Conservation (phyloP, 2,113 vertebrate species). For the Gnathonemus echidnorhynchus region DNA sequence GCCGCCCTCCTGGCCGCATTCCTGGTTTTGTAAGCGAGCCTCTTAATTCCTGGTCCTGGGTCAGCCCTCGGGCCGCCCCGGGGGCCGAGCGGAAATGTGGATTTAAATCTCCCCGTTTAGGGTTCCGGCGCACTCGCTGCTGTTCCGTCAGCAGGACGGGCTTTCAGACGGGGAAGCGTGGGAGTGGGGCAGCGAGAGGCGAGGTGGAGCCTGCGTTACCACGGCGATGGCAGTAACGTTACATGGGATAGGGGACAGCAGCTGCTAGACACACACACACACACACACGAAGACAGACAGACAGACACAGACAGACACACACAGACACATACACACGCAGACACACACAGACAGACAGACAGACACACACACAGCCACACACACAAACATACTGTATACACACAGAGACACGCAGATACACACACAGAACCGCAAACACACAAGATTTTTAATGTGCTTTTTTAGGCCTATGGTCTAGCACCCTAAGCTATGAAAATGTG, state of each 20-base stretch:
- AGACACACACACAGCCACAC: not conserved
- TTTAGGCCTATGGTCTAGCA: not conserved
- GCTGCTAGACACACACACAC: not conserved
- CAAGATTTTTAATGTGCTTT: not conserved
- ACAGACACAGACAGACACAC: too few species aligned
- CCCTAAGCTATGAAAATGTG: not conserved
- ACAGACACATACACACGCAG: not conserved
- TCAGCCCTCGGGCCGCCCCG: not conserved
- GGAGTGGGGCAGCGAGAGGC: not conserved
- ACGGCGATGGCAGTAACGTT: not conserved
- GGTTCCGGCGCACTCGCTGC: not conserved
- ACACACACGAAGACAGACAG: too few species aligned
- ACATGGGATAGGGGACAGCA: not conserved
- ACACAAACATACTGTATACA: not conserved
- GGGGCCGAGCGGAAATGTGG: slow-evolving; percentile 21
- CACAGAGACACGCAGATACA: not conserved
- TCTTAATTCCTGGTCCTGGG: slow-evolving; percentile 20
- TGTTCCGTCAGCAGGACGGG: not conserved
- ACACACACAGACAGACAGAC: not conserved
- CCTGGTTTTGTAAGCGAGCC: slow-evolving; percentile 25
- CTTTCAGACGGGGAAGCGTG: not conserved
- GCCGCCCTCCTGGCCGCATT: slow-evolving; percentile 15
- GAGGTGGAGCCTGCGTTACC: not conserved
- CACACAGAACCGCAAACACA: not conserved
- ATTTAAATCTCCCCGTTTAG: not conserved